Evolutionary conservation across 1,140 invertebrate genomes (phyloP), one percentile per base, ranked within the genome.

Genomic region (Lepidostoma basale): DNA sequence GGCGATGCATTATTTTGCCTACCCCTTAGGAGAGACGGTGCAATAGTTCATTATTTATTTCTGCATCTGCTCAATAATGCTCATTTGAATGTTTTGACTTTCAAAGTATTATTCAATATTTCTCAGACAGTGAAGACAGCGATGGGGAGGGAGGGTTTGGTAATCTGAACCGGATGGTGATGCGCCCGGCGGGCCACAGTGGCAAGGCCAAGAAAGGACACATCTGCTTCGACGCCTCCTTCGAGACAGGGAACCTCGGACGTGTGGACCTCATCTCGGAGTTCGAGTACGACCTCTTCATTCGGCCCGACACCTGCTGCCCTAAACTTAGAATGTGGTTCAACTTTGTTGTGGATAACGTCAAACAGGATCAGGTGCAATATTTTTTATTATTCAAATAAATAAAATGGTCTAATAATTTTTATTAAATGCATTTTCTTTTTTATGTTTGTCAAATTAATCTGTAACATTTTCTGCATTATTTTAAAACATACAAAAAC

Each of bases 271-370:
- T 97, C 66, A 88, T 98, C 67, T 93, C 92, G 0, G 96, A 98
- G 75, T 92, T 90, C 77, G 97, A 99, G 78, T 98, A 98, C 81
- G 97, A 99, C 81, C 85, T 99, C 6, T 99, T 94, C 82, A 90
- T 99, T 36, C 84, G 97, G 47, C 97, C 97, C 0, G 97, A 99
- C 79, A 98, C 96, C 0, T 98, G 96, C 78, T 95, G 96, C 79
- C 96, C 96, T 0, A 86, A 94, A 26, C 89, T 94, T 60, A 84
- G 97, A 39, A 89, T 98, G 64, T 99, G 97, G 97, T 99, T 98
- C 79, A 97, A 99, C 80, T 99, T 99, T 76, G 96, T 95, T 0
- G 96, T 98, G 9, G 96, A 98, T 78, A 99, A 99, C 82, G 94
- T 96, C 0, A 91, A 92, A 69, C 83, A 89, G 25, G 95, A 98